Percentiles rank a stretch among this genome's conserved stretches.
These are phyloP conservation scores for Diacarnus erythraeanus DNA, from an alignment of 37 sponge, comb jelly and placozoan species.

Conservation along the genomic window DNA sequence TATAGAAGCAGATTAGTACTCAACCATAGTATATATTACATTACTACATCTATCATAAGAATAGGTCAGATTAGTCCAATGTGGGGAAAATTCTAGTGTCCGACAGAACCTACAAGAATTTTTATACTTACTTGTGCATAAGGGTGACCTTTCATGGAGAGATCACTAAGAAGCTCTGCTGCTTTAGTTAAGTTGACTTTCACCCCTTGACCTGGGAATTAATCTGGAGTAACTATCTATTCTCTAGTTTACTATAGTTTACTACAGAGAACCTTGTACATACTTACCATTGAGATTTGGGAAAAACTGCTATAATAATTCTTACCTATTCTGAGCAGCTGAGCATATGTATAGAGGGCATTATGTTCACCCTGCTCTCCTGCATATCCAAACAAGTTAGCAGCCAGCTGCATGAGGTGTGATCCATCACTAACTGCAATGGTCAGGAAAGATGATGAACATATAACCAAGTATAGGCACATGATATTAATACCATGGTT, in stretches of 20 bases:
- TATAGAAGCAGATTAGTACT: too few relatives aligned
- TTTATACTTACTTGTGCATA: conserved; percentile 91
- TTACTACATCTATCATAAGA: too few relatives aligned
- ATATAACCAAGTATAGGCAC: neutral
- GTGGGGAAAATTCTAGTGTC: too few relatives aligned
- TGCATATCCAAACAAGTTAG: conserved; percentile 49
- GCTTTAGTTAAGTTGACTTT: conserved; percentile 38
- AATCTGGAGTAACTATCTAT: neutral
- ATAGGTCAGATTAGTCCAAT: too few relatives aligned
- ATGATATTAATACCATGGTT: conserved; percentile 7
- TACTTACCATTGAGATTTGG: too few relatives aligned
- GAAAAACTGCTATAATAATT: too few relatives aligned
- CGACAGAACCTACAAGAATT: too few relatives aligned
- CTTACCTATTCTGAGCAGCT: conserved; percentile 74
- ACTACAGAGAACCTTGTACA: neutral
- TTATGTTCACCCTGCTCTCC: conserved; percentile 65
- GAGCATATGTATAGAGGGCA: conserved; percentile 77
- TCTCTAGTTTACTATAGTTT: too few relatives aligned
- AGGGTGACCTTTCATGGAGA: conserved; percentile 85
- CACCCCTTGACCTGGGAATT: conserved; percentile 65
- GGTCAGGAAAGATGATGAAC: neutral
- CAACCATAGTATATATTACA: too few relatives aligned
- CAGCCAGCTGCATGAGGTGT: conserved; percentile 44
- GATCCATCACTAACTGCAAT: conserved; percentile 9
- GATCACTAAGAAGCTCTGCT: conserved; percentile 64